Conservation (phyloP, 2,113 vertebrate species). For the Podarcis cretensis region DNA sequence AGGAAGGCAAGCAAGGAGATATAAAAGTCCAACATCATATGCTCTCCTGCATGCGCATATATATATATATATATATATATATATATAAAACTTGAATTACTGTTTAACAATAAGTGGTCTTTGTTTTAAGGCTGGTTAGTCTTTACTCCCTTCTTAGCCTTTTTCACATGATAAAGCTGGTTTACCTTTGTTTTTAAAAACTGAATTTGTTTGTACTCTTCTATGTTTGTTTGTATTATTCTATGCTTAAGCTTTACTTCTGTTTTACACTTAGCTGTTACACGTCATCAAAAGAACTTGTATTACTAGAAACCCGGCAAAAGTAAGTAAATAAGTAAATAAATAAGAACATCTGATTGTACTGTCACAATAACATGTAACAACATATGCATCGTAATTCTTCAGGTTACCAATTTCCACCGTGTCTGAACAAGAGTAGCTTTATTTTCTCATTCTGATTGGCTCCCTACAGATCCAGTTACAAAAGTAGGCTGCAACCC, state of each 20-base stretch:
- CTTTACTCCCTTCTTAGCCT: too few relatives aligned
- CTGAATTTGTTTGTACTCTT: not conserved
- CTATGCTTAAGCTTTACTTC: not conserved
- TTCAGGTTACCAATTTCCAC: not conserved
- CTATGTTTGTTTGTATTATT: not conserved
- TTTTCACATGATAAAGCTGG: not conserved
- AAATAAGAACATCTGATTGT: too few relatives aligned
- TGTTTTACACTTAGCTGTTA: not conserved
- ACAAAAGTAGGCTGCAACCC: constrained; percentile 13
- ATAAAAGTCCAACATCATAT: not conserved
- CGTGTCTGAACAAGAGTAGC: not conserved
- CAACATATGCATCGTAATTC: not conserved
- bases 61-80: too few relatives aligned
- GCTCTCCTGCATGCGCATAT: too few relatives aligned
- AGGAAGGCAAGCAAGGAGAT: not conserved
- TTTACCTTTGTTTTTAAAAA: not conserved
- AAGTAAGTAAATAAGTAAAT: too few relatives aligned
- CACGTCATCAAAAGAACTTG: not conserved
- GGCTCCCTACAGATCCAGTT: not conserved
- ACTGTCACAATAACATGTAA: too few relatives aligned
- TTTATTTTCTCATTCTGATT: constrained; percentile 28
- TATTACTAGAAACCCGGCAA: not conserved
- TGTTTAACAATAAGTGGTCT: too few relatives aligned
- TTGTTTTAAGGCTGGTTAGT: not conserved
- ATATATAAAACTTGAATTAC: too few relatives aligned